Evolutionary conservation across 1,140 invertebrate genomes (phyloP).

Genomic region (Centruroides sculpturatus): DNA sequence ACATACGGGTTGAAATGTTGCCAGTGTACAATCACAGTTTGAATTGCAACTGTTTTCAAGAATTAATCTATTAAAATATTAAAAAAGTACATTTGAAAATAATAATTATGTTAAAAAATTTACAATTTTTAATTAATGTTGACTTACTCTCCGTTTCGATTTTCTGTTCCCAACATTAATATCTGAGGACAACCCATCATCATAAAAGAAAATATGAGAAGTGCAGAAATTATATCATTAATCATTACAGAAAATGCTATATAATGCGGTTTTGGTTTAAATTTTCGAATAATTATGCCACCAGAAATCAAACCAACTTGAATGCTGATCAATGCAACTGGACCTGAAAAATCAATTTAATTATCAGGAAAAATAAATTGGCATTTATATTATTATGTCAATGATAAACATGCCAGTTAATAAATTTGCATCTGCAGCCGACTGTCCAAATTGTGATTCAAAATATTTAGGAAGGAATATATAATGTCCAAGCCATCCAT

Average conservation of each 20-base stretch:
- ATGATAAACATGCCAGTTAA: constrained; percentile 8
- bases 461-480: constrained; percentile 17
- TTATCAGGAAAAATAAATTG: neutral
- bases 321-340: constrained; percentile 50
- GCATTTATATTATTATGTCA: neutral
- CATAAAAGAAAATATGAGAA: constrained; percentile 36
- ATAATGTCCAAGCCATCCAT: constrained; percentile 11
- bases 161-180: neutral
- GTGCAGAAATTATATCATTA: too few relatives aligned
- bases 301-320: constrained; percentile 51
- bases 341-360: constrained; percentile 6
- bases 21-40: neutral
- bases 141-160: too few relatives aligned
- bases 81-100: too few relatives aligned
- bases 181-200: constrained; percentile 45
- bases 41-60: neutral
- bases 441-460: constrained; percentile 12
- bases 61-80: neutral
- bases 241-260: constrained; percentile 44
- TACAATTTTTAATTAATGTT: too few relatives aligned
- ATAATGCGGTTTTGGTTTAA: constrained; percentile 47
- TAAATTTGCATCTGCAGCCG: constrained; percentile 13
- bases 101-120: neutral
- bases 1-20: constrained; percentile 48
- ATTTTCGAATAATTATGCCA: constrained; percentile 50